These are phyloP conservation scores for Enteromius trimaculatus DNA, from an alignment of 2,797 vertebrate genomes.

Conservation along the genomic window DNA sequence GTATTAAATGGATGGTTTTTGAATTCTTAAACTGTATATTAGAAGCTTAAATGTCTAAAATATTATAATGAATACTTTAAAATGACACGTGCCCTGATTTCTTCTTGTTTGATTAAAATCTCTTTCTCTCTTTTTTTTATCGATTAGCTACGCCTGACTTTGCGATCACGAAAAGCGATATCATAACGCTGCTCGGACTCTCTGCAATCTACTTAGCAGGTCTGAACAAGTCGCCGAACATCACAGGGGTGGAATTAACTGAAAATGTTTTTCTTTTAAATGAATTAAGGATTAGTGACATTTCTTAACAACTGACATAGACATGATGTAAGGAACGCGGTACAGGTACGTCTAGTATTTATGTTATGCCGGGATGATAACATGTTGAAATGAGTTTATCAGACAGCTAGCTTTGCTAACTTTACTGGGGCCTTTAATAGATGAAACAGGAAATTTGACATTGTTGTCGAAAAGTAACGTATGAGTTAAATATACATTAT, in stretches of 20 bases:
- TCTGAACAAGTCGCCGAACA: slow-evolving; percentile 28
- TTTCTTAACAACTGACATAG: background rate
- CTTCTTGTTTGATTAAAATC: too few relatives aligned
- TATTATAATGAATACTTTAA: background rate
- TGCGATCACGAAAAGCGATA: background rate
- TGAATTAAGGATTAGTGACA: background rate
- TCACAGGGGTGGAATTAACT: slow-evolving; percentile 51
- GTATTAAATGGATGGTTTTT: background rate
- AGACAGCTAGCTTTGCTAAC: slow-evolving; percentile 42
- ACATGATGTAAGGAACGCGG: slow-evolving; percentile 35
- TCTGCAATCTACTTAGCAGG: slow-evolving; percentile 34
- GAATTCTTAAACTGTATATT: background rate
- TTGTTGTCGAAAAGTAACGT: background rate
- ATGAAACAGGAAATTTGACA: slow-evolving; percentile 11
- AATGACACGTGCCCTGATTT: background rate
- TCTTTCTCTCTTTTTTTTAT: background rate
- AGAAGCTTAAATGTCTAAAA: background rate
- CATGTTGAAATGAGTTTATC: background rate
- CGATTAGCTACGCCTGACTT: slow-evolving; percentile 47
- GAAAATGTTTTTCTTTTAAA: slow-evolving; percentile 17
- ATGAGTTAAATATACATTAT: background rate
- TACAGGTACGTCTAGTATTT: slow-evolving; percentile 43
- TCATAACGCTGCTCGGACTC: slow-evolving; percentile 30
- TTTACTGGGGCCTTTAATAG: slow-evolving; percentile 40
- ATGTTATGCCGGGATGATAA: background rate